A percentile compares a stretch with the other conserved stretches of the same genome.
phyloP scores from a whole-genome alignment of 2,797 vertebrate genomes.

The Peromyscus melanophrys region DNA sequence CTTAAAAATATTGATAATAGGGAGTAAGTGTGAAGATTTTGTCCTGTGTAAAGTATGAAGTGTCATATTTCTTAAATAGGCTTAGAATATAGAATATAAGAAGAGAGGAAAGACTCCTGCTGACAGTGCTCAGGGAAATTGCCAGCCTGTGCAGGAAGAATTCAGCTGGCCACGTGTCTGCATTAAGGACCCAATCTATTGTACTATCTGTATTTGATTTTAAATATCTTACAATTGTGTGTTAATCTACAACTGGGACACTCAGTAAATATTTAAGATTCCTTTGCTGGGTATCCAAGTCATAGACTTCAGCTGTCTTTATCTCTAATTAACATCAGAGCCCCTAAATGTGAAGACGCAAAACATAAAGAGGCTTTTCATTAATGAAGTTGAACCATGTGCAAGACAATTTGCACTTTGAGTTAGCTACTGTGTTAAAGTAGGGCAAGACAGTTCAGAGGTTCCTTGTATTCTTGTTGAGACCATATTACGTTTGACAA shows the following conservation, averaged over 20 bases:
- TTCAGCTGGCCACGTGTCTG: not conserved
- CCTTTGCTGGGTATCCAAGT: not conserved
- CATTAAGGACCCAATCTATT: not conserved
- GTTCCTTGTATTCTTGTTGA: not conserved
- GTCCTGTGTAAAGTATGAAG: not conserved
- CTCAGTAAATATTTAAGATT: constrained; percentile 13
- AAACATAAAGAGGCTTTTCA: not conserved
- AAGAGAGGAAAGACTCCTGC: not conserved
- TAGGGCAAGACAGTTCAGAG: not conserved
- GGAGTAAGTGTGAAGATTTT: not conserved
- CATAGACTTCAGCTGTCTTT: constrained; percentile 9
- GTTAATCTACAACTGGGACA: not conserved
- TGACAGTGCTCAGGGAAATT: not conserved
- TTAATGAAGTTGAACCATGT: not conserved
- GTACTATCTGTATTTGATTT: not conserved
- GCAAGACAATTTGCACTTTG: not conserved
- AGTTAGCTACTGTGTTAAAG: not conserved
- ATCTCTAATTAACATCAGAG: not conserved
- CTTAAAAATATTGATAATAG: not conserved
- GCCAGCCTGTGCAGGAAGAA: not conserved
- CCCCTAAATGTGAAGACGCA: not conserved
- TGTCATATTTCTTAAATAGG: not conserved
- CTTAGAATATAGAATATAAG: not conserved
- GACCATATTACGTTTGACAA: not conserved
- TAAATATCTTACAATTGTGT: not conserved